Conservation (phyloP, 2,113 vertebrate genomes). For the Copsychus sechellarum region DNA sequence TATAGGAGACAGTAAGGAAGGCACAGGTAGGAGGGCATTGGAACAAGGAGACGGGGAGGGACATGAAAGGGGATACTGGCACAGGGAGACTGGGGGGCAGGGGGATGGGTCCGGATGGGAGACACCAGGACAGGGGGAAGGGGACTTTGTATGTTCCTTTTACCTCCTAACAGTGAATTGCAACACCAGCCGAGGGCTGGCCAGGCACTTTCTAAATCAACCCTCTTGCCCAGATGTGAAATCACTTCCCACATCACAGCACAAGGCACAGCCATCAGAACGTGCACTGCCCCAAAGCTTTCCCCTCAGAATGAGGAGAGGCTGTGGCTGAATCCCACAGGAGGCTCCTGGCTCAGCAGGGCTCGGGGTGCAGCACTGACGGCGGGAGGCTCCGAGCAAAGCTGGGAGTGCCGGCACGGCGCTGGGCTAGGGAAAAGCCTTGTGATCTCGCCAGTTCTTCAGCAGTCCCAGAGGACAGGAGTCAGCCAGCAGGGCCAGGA, state of each 20-base stretch:
- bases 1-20: too few species aligned
- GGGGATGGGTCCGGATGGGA: too few species aligned
- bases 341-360: fast-evolving
- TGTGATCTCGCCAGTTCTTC: background rate
- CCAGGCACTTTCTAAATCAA: background rate
- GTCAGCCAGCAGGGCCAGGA: conserved; percentile 2
- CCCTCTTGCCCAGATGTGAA: background rate
- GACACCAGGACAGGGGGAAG: too few species aligned
- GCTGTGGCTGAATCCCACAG: background rate
- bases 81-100: too few species aligned
- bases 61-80: too few species aligned
- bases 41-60: too few species aligned
- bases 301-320: fast-evolving
- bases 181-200: too few species aligned
- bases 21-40: too few species aligned
- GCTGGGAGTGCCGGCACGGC: background rate
- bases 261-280: background rate
- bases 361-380: fast-evolving
- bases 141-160: too few species aligned
- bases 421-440: background rate
- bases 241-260: background rate
- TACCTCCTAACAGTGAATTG: too few species aligned
- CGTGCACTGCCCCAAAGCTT: background rate
- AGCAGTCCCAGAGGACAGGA: conserved; percentile 8
- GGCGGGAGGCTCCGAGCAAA: background rate